phyloP scores from a whole-genome alignment of 2,113 vertebrate genomes.

The Gadus chalcogrammus region DNA sequence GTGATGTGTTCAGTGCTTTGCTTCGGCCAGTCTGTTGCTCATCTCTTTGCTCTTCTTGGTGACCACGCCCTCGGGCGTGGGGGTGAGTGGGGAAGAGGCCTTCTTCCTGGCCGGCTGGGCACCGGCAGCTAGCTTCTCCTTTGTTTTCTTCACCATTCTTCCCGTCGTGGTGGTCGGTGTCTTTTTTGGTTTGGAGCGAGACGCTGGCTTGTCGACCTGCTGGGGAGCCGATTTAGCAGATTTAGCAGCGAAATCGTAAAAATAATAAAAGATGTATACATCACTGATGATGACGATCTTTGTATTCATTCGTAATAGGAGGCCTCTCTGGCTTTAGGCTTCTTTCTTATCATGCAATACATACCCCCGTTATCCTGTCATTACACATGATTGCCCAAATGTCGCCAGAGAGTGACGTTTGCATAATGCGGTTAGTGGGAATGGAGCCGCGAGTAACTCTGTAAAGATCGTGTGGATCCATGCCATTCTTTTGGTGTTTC shows the following conservation, averaged over 20 bases:
- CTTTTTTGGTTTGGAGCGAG: constrained; percentile 95
- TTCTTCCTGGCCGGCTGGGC: constrained; percentile 91
- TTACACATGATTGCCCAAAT: constrained; percentile 39
- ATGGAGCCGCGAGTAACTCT: constrained; percentile 34
- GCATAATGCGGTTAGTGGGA: constrained; percentile 53
- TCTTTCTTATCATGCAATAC: constrained; percentile 46
- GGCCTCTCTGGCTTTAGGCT: constrained; percentile 1
- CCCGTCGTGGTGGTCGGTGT: constrained; percentile 76
- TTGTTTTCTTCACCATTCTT: constrained; percentile 87
- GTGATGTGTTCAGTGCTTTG: constrained; percentile 85
- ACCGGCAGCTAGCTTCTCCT: constrained; percentile 85
- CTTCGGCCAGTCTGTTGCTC: constrained; percentile 98
- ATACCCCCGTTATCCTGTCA: constrained; percentile 26
- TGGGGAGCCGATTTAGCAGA: constrained; percentile 14
- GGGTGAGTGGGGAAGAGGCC: constrained; percentile 52
- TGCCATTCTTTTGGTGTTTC: constrained; percentile 30
- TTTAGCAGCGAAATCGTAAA: not conserved
- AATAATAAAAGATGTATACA: constrained; percentile 9
- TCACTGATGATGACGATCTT: not conserved
- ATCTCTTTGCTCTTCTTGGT: constrained; percentile 97
- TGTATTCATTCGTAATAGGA: not conserved
- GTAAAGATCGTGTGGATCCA: constrained; percentile 43
- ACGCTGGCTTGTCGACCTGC: constrained; percentile 85
- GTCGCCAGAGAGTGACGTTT: constrained; percentile 43
- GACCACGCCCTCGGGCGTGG: constrained; percentile 75